A percentile compares a stretch with the other conserved stretches of the same genome.
Evolutionary conservation across 2,113 vertebrate genomes (phyloP).

Genomic region (Podarcis cretensis): DNA sequence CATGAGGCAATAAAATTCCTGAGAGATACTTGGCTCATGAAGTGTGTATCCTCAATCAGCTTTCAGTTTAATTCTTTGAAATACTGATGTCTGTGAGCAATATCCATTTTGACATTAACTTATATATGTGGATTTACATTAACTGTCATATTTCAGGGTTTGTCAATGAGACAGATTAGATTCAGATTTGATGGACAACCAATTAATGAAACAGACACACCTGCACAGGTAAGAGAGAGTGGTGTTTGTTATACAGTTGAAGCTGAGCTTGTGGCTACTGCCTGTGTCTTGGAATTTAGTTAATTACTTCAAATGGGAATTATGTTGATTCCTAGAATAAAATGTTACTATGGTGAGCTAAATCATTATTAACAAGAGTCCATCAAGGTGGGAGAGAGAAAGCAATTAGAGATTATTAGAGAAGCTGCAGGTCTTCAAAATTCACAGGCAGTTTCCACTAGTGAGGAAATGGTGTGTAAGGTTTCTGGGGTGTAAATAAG

Average conservation of each 20-base stretch:
- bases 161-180: conserved; percentile 90
- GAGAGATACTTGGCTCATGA: not conserved
- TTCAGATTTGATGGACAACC: conserved; percentile 96
- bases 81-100: rapidly evolving
- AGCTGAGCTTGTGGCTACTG: not conserved
- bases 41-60: not conserved
- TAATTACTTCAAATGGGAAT: not conserved
- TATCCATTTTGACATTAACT: not conserved
- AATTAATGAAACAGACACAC: conserved; percentile 92
- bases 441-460: not conserved
- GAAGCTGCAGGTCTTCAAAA: too few relatives aligned
- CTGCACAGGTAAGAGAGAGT: conserved; percentile 85
- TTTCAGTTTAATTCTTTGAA: not conserved
- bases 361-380: not conserved
- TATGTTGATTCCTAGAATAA: not conserved
- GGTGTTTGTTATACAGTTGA: not conserved
- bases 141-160: conserved; percentile 75
- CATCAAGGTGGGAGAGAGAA: not conserved
- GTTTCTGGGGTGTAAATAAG: not conserved
- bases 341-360: rapidly evolving
- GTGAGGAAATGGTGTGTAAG: not conserved
- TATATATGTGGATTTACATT: not conserved
- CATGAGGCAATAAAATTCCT: not conserved
- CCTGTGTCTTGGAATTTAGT: not conserved
- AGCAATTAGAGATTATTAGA: not conserved